phyloP scores from a whole-genome alignment of 2,113 vertebrate species.

The Stegastes partitus region DNA sequence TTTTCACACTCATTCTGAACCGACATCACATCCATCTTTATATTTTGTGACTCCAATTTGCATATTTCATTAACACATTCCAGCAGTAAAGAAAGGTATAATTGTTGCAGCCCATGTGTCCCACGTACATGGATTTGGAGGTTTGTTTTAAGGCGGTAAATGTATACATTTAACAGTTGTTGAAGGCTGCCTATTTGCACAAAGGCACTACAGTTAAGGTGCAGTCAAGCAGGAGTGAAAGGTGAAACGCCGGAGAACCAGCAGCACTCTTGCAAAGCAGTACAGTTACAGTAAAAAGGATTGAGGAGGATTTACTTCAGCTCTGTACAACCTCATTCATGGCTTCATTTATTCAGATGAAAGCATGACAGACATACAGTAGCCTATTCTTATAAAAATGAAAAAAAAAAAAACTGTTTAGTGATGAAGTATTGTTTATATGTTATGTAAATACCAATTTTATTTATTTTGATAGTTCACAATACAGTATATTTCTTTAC shows the following conservation, averaged over 20 bases:
- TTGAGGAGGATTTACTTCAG: constrained; percentile 56
- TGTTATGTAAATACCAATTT: constrained; percentile 85
- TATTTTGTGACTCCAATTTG: background rate
- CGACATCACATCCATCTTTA: background rate
- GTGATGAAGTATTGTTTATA: constrained; percentile 81
- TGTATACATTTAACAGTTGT: constrained; percentile 19
- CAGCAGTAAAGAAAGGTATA: constrained; percentile 36
- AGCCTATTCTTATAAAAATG: constrained; percentile 72
- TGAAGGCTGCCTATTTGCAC: constrained; percentile 64
- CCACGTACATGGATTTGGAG: constrained; percentile 23
- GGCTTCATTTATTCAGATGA: constrained; percentile 75
- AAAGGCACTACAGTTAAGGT: constrained; percentile 50
- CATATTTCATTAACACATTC: constrained; percentile 39
- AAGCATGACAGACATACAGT: constrained; percentile 80
- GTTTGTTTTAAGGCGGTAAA: constrained; percentile 30
- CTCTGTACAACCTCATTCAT: constrained; percentile 78
- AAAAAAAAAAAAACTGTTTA: constrained; percentile 61
- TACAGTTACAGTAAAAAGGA: constrained; percentile 4
- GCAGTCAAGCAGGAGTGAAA: constrained; percentile 42
- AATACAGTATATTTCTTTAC: constrained; percentile 87
- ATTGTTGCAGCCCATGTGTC: constrained; percentile 18
- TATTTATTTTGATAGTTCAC: constrained; percentile 87
- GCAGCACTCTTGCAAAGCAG: constrained; percentile 63
- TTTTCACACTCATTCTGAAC: background rate
- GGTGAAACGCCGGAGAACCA: constrained; percentile 66